A percentile compares a stretch with the other conserved stretches of the same genome.
Conservation (phyloP, 2,797 vertebrate species). For the Sebastes taczanowskii region DNA sequence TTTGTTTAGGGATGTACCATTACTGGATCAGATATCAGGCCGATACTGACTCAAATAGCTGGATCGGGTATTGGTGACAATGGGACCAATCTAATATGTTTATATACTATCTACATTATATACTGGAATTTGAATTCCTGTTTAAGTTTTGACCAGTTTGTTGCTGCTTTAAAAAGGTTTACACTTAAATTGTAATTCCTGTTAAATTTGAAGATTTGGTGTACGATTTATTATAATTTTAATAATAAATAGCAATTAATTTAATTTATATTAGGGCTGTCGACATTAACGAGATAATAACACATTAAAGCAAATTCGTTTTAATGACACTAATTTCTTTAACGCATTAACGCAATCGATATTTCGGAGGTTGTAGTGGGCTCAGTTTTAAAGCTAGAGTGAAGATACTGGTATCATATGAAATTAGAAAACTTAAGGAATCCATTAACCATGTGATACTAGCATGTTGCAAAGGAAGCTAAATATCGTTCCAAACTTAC, state of each 20-base stretch:
- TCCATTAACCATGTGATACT: too few species aligned
- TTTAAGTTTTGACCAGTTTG: neutral
- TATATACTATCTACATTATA: neutral
- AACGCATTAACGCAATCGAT: neutral
- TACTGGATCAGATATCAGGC: neutral
- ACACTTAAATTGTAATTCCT: neutral
- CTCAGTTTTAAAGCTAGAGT: too few species aligned
- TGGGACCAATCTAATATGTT: too few species aligned
- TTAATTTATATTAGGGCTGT: neutral
- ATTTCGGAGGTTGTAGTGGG: neutral
- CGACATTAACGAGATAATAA: accelerated
- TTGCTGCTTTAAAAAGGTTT: neutral
- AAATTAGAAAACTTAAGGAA: too few species aligned
- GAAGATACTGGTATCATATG: too few species aligned
- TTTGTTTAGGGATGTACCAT: neutral
- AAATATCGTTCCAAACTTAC: neutral
- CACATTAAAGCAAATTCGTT: neutral
- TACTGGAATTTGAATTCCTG: neutral
- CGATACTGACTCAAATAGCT: too few species aligned
- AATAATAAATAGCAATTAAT: neutral
- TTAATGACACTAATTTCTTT: neutral
- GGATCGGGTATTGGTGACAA: too few species aligned
- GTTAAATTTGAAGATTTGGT: neutral
- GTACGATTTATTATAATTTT: neutral
- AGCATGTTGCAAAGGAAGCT: neutral